Evolutionary conservation across 1,140 invertebrate genomes (phyloP), one percentile per base, ranked within the genome.

Genomic region (Drosophila ogumai): DNA sequence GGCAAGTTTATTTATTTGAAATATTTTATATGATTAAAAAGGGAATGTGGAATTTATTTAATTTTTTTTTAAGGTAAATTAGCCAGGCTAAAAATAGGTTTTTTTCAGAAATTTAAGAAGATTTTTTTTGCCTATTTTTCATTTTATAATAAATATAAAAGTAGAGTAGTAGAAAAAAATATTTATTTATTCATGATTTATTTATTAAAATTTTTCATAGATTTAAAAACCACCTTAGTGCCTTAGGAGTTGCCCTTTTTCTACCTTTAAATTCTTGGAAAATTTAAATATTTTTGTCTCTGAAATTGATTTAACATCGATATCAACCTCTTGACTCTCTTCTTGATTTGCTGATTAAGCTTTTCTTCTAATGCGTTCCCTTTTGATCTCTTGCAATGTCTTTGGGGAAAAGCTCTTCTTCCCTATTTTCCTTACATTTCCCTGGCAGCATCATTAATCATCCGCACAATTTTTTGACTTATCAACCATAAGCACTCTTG

Each of bases 361-460:
- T 54, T 54, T 54, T 22, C 17, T 13, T n/a, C 12, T 2, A 5
- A 34, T 6, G 25, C 32, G 22, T 34, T 28, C 13, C 22, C 31
- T 22, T 49, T 60, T 60, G 31, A 50, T 60, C 57, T 60, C 10
- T 9, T 10, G 19, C n/a, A 49, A 34, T 60, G 17, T 59, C 41
- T 19, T 32, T 32, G 5, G 10, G 17, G 57, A 46, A 46, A 59
- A 34, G 41, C 41, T 34, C 32, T 22, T 34, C 32, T 22, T 13
- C 3, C 10, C 22, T 19, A 13, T 22, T 38, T 36, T 32, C 12
- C 17, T 15, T 1, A 4, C 19, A 55, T 38, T 38, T 55, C 5
- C 52, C 52, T 15, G 52, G 19, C 12, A 55, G 58, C 58, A 60
- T 60, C 58, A 52, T 60, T 60, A 60, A 50, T 60, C 58, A 60